A percentile compares a stretch with the other conserved stretches of the same genome.
Evolutionary conservation across 2,888 invertebrate genomes (phyloP).

Genomic region (Drosophila meridiana): DNA sequence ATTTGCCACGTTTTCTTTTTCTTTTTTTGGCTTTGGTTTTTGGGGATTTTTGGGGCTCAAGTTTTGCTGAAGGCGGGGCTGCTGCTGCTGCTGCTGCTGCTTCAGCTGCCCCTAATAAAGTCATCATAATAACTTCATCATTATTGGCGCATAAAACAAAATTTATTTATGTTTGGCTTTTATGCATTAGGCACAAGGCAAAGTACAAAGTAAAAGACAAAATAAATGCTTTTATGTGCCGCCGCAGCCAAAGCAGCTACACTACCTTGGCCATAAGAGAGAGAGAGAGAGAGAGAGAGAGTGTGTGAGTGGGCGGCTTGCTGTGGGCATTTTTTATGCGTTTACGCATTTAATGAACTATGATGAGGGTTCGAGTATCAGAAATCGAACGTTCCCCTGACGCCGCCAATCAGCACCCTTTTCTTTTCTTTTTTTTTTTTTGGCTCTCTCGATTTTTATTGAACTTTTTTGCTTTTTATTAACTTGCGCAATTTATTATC

Average conservation of each 20-base stretch:
- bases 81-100: constrained; percentile 17
- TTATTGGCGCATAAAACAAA: constrained; percentile 81
- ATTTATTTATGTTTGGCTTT: constrained; percentile 71
- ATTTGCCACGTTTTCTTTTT: constrained; percentile 1
- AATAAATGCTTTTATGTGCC: constrained; percentile 76
- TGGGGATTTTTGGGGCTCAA: constrained; percentile 15
- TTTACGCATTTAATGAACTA: constrained; percentile 78
- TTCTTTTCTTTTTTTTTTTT: constrained; percentile 7
- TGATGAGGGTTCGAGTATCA: constrained; percentile 74
- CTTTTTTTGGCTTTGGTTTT: constrained; percentile 20
- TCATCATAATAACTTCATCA: constrained; percentile 81
- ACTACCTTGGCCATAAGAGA: background rate
- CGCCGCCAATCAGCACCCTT: constrained; percentile 71
- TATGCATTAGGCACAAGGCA: constrained; percentile 56
- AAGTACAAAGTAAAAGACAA: constrained; percentile 67
- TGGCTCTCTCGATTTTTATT: constrained; percentile 58
- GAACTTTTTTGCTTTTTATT: constrained; percentile 79
- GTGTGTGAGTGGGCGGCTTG: background rate
- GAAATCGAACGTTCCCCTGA: constrained; percentile 56
- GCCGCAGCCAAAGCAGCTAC: constrained; percentile 1
- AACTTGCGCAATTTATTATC: constrained; percentile 67
- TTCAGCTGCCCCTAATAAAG: constrained; percentile 68
- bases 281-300: background rate
- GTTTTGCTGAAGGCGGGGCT: constrained; percentile 2
- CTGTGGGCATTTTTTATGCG: constrained; percentile 55